phyloP scores from a whole-genome alignment of 1,140 invertebrate species.

The Neodiprion pinetum region DNA sequence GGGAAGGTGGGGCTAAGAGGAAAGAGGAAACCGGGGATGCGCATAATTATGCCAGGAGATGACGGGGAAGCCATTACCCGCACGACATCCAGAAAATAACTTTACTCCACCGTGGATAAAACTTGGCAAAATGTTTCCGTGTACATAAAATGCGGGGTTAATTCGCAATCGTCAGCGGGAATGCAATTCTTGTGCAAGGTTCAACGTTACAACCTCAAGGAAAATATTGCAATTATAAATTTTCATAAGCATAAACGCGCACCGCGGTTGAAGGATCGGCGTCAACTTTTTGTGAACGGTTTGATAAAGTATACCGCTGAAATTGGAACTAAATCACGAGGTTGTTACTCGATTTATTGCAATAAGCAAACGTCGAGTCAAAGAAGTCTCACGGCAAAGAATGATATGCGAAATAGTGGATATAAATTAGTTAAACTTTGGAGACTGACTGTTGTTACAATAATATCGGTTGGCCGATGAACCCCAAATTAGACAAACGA shows the following conservation, averaged over 20 bases:
- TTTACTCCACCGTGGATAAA: not conserved
- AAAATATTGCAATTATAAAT: not conserved
- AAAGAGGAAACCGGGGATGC: not conserved
- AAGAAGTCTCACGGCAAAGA: no score
- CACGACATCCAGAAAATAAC: not conserved
- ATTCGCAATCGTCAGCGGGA: not conserved
- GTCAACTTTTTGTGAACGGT: not conserved
- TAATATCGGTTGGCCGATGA: no score
- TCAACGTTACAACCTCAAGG: not conserved
- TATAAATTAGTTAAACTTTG: no score
- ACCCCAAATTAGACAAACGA: no score
- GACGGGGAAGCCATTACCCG: not conserved
- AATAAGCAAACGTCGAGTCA: no score
- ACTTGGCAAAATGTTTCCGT: not conserved
- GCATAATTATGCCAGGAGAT: not conserved
- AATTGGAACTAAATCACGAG: not conserved
- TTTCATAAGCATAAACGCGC: not conserved
- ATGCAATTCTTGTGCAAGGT: not conserved
- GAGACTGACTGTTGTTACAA: no score
- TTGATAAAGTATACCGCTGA: not conserved
- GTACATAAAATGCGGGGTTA: not conserved
- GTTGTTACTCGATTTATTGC: no score
- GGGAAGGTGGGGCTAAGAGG: no score
- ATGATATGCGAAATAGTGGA: no score
- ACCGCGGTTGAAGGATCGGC: not conserved